Evolutionary conservation across 2,797 vertebrate species (phyloP), one percentile per base, ranked within the genome.

Genomic region (Denticeps clupeoides): DNA sequence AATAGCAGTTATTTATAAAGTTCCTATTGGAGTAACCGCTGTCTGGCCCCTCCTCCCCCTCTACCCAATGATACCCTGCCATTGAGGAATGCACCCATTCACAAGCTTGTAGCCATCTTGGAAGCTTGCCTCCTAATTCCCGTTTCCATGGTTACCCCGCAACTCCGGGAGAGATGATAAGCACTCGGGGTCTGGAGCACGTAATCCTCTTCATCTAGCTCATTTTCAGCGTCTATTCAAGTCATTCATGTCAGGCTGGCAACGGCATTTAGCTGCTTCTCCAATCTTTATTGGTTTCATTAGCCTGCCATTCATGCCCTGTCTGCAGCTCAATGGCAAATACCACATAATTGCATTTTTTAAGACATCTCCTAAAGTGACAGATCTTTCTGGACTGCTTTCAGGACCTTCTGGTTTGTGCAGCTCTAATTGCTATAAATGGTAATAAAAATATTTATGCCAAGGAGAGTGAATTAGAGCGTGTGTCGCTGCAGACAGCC

Each of bases 1-100:
- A 86, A 80, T 84, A 86, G 79, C 75, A 78, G 74, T 77, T 74
- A 80, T 87, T 86, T 82, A 83, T 82, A 78, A 75, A 80, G 79
- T 75, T 69, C 61, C 62, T 71, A 75, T 75, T 70, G 64, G 70
- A 80, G 77, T 81, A 83, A 82, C 85, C 78, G 74, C 66, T 63
- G 37, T 43, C 33, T 52, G 43, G 60, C 37, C 4, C 53, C 64
- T 22, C 45, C 32, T 4, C 32, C 65, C 69, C 58, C 27, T 49
- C 45, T 4, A 46, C 59, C 22, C 31, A 29, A 13, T 57, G 73
- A 75, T 73, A 70, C 75, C 78, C 76, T 71, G 67, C 72, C 54
- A 70, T 56, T 75, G 69, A 75, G 76, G 80, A 85, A 84, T 82
- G 78, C 71, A 51, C 60, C 70, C 82, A 81, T 86, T 88, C 82